phyloP scores from a whole-genome alignment of 2,113 vertebrate species.

The Struthidea cinerea region DNA sequence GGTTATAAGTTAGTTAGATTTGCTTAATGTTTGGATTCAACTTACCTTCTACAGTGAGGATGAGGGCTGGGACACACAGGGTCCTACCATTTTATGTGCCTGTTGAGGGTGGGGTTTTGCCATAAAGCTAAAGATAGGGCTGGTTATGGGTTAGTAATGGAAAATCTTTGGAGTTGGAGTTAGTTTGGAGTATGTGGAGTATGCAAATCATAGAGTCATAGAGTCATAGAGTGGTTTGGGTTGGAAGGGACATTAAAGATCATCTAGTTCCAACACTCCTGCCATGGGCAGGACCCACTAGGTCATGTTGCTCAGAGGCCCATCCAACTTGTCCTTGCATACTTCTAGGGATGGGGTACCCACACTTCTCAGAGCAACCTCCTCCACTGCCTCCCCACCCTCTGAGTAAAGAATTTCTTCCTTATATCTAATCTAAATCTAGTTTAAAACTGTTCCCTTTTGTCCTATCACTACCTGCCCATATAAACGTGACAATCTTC shows the following conservation, averaged over 20 bases:
- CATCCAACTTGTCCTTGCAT: neutral
- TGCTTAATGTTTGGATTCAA: neutral
- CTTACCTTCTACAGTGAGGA: neutral
- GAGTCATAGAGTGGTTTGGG: neutral
- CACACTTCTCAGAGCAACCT: neutral
- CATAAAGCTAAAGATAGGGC: neutral
- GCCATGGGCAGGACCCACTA: too few species aligned
- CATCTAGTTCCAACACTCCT: neutral
- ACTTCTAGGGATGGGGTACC: neutral
- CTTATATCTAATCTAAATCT: neutral
- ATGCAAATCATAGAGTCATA: neutral
- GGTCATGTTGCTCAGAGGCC: neutral
- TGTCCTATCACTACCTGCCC: neutral
- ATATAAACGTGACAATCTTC: neutral
- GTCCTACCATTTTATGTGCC: neutral
- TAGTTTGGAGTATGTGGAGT: neutral
- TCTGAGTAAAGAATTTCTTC: neutral
- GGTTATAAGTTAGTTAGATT: neutral
- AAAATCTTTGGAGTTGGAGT: neutral
- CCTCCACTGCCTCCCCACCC: neutral
- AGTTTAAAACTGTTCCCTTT: neutral
- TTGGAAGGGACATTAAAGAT: neutral
- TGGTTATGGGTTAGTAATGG: neutral
- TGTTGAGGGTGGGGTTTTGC: neutral
- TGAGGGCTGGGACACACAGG: neutral